Conservation (phyloP, 2,888 invertebrate genomes). For the Drosophila dives region DNA sequence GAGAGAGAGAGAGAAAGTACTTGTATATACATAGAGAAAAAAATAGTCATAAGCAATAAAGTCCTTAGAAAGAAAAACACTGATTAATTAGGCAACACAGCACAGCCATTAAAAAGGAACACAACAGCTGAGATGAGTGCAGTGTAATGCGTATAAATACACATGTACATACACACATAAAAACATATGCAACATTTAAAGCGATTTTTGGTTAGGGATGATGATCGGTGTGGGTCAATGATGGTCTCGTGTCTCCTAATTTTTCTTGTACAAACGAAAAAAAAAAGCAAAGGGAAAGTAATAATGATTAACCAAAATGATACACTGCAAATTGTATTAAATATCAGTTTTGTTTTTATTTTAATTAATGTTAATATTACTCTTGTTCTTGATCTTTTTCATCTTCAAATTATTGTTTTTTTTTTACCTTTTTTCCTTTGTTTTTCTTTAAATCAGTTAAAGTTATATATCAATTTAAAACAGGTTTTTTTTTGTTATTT, state of each 20-base stretch:
- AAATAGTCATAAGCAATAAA: slow-evolving; percentile 29
- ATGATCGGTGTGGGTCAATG: slow-evolving; percentile 17
- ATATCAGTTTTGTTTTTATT: slow-evolving; percentile 75
- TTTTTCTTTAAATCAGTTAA: slow-evolving; percentile 42
- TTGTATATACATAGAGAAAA: slow-evolving; percentile 24
- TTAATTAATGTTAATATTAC: slow-evolving; percentile 75
- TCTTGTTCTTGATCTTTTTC: slow-evolving; percentile 37
- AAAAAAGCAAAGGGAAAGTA: background rate
- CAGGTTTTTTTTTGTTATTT: slow-evolving; percentile 43
- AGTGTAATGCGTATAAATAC: background rate
- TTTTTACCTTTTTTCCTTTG: slow-evolving; percentile 12
- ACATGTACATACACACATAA: slow-evolving; percentile 2
- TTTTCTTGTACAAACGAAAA: slow-evolving; percentile 10
- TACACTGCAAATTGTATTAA: slow-evolving; percentile 69
- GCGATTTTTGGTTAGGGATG: slow-evolving; percentile 12
- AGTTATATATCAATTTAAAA: slow-evolving; percentile 69
- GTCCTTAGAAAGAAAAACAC: slow-evolving; percentile 27
- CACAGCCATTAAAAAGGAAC: slow-evolving; percentile 36
- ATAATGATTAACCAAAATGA: slow-evolving; percentile 43
- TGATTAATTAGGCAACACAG: slow-evolving; percentile 23
- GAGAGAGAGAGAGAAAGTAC: slow-evolving; percentile 31
- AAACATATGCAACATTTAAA: slow-evolving; percentile 13
- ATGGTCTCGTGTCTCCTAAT: slow-evolving; percentile 10
- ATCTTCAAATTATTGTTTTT: slow-evolving; percentile 32
- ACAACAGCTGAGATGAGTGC: slow-evolving; percentile 28